phyloP scores from a whole-genome alignment of 2,797 vertebrate genomes.

The Bradypus variegatus region DNA sequence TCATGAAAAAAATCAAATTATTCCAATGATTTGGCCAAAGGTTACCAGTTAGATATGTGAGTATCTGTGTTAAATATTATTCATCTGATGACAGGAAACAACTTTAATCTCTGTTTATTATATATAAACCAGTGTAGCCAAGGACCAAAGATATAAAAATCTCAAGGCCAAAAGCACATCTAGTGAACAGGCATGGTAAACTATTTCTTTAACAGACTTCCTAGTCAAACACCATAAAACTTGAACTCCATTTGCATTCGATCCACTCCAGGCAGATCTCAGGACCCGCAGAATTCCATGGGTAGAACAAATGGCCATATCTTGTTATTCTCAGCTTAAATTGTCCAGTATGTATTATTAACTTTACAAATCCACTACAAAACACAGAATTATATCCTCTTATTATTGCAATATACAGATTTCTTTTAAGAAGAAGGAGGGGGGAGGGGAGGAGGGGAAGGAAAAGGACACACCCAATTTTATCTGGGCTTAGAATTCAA shows the following conservation, averaged over 20 bases:
- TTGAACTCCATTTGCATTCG: constrained; percentile 31
- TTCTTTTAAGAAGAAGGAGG: neutral
- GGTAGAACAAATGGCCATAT: neutral
- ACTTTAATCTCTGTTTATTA: constrained; percentile 69
- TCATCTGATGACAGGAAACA: constrained; percentile 67
- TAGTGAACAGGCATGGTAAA: constrained; percentile 31
- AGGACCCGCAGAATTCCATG: neutral
- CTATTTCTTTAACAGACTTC: constrained; percentile 47
- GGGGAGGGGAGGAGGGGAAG: neutral
- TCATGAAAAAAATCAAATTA: constrained; percentile 67
- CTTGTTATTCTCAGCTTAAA: constrained; percentile 26
- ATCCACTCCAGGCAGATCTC: neutral
- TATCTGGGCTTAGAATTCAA: neutral
- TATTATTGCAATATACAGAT: neutral
- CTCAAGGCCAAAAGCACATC: constrained; percentile 47
- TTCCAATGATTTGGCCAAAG: constrained; percentile 72
- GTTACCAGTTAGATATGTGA: constrained; percentile 70
- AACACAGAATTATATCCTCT: constrained; percentile 3
- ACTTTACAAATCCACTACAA: constrained; percentile 24
- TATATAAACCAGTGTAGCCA: constrained; percentile 47
- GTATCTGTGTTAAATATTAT: constrained; percentile 71
- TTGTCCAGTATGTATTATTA: neutral
- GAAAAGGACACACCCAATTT: neutral
- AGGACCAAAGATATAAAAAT: constrained; percentile 63
- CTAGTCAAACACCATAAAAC: constrained; percentile 60